A percentile compares a stretch with the other conserved stretches of the same genome.
Evolutionary conservation across 2,888 invertebrate genomes (phyloP).

Genomic region (Drosophila ezoana): DNA sequence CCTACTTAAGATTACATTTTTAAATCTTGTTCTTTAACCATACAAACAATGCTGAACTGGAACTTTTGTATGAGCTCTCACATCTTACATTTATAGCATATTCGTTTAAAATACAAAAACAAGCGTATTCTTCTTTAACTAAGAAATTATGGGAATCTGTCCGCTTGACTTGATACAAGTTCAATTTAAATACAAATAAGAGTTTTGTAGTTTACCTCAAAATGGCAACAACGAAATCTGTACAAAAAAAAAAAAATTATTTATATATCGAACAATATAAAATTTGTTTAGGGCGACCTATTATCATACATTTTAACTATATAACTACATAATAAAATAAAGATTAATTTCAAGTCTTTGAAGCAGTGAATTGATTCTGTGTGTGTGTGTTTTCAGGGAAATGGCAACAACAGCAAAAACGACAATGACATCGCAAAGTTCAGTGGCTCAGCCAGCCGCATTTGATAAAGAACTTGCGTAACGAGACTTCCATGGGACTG

Average conservation of each 20-base stretch:
- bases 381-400: slow-evolving; percentile 15
- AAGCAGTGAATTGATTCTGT: slow-evolving; percentile 37
- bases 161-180: slow-evolving; percentile 69
- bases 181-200: slow-evolving; percentile 42
- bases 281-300: slow-evolving; percentile 40
- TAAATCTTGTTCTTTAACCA: background rate
- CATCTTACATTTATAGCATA: slow-evolving; percentile 25
- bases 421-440: slow-evolving; percentile 17
- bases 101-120: slow-evolving; percentile 23
- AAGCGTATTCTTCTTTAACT: slow-evolving; percentile 15
- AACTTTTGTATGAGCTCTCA: slow-evolving; percentile 31
- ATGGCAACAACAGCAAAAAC: slow-evolving; percentile 3
- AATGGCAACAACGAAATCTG: slow-evolving; percentile 48
- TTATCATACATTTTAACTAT: slow-evolving; percentile 54
- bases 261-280: slow-evolving; percentile 21
- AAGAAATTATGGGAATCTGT: slow-evolving; percentile 12
- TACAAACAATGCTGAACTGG: slow-evolving; percentile 14
- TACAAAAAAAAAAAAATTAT: slow-evolving; percentile 22
- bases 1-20: slow-evolving; percentile 45
- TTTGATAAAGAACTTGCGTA: slow-evolving; percentile 85
- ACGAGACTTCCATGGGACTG: slow-evolving; percentile 83
- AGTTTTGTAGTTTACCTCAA: slow-evolving; percentile 40
- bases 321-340: slow-evolving; percentile 50
- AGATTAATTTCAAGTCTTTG: slow-evolving; percentile 58
- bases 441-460: slow-evolving; percentile 85